Evolutionary conservation across 2,113 vertebrate species (phyloP).

Genomic region (Hippocampus zosterae): DNA sequence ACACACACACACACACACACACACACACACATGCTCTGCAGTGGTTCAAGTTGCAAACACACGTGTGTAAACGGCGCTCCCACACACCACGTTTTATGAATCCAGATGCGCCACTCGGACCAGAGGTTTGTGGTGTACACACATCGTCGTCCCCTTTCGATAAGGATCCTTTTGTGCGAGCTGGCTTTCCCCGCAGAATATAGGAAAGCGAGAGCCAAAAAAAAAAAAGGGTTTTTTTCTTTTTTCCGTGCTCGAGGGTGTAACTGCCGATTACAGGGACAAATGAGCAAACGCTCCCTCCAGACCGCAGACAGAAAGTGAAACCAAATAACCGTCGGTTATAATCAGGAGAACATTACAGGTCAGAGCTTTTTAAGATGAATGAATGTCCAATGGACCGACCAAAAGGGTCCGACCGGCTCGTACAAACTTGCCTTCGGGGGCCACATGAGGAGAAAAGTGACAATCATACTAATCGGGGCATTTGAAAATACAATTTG

Average conservation of each 20-base stretch:
- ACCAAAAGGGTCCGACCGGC: not conserved
- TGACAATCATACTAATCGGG: too few species aligned
- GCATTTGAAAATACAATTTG: too few species aligned
- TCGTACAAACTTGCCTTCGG: not conserved
- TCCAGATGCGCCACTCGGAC: conserved; percentile 21
- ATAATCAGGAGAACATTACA: conserved; percentile 25
- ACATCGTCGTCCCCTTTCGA: conserved; percentile 45
- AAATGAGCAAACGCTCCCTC: conserved; percentile 46
- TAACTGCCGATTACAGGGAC: conserved; percentile 19
- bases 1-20: conserved; percentile 22
- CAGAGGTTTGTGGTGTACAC: not conserved
- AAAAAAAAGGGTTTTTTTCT: not conserved
- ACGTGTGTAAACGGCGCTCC: conserved; percentile 11
- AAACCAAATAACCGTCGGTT: conserved; percentile 20
- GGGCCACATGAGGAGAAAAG: too few species aligned
- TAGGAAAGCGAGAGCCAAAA: conserved; percentile 18
- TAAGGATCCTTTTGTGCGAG: conserved; percentile 40
- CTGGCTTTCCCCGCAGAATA: conserved; percentile 42
- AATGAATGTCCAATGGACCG: conserved; percentile 26
- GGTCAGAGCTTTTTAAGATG: conserved; percentile 34
- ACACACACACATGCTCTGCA: conserved; percentile 22
- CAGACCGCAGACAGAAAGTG: conserved; percentile 34
- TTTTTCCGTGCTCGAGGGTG: conserved; percentile 27
- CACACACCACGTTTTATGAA: conserved; percentile 6
- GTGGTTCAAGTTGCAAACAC: conserved; percentile 17